Evolutionary conservation across 1,140 invertebrate genomes (phyloP).

Genomic region (Geopemphigus sp.): DNA sequence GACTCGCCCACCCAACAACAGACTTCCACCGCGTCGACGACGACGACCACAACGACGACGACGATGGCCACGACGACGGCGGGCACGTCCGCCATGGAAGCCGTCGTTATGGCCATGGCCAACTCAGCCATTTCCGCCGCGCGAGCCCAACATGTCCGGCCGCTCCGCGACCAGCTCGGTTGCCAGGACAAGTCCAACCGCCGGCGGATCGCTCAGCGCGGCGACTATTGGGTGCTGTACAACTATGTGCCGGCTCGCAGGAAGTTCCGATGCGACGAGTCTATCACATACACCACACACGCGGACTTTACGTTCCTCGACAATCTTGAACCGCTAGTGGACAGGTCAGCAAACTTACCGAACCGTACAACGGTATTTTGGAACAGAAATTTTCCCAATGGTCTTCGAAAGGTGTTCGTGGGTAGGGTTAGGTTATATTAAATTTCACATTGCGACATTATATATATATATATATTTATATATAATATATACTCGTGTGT

Average conservation of each 20-base stretch:
- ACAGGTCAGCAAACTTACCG: constrained; percentile 58
- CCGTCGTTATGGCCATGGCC: constrained; percentile 55
- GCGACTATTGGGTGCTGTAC: constrained; percentile 86
- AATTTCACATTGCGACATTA: no score
- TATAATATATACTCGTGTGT: no score
- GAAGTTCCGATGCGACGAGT: constrained; percentile 70
- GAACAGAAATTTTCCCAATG: no score
- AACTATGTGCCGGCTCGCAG: constrained; percentile 70
- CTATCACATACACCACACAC: constrained; percentile 88
- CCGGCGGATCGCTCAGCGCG: constrained; percentile 70
- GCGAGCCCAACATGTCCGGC: constrained; percentile 52
- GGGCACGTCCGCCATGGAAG: constrained; percentile 52
- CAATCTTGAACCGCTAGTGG: constrained; percentile 78
- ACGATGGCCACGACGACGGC: constrained; percentile 8
- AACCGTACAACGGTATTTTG: no score
- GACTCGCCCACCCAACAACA: neutral
- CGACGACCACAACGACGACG: constrained; percentile 9
- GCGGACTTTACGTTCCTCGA: constrained; percentile 88
- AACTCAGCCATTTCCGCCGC: constrained; percentile 55
- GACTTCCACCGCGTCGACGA: constrained; percentile 15
- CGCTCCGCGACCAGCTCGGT: constrained; percentile 58
- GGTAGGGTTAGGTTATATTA: no score
- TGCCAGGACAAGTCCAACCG: constrained; percentile 67
- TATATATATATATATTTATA: no score
- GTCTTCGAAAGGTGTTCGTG: no score